These are phyloP conservation scores for Agrotis exclamationis DNA, from an alignment of 2,888 invertebrate species.

Conservation along the genomic window DNA sequence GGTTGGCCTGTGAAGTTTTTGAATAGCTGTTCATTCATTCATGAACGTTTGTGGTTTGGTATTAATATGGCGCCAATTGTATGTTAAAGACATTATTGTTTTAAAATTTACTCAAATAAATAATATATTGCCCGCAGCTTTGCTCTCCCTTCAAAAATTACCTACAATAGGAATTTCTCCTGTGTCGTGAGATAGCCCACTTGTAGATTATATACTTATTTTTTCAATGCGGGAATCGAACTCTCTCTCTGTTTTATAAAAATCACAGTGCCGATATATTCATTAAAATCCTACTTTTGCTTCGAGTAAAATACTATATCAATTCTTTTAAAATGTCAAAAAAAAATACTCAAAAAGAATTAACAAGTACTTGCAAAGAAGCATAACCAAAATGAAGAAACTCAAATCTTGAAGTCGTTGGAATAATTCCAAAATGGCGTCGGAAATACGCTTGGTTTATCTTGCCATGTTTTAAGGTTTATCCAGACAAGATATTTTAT, in stretches of 20 bases:
- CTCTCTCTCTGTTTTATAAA: too few relatives aligned
- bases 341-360: not conserved
- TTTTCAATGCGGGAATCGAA: too few relatives aligned
- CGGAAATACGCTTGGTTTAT: constrained; percentile 34
- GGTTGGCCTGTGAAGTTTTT: constrained; percentile 7
- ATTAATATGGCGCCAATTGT: not conserved
- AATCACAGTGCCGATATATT: too few relatives aligned
- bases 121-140: not conserved
- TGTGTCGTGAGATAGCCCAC: too few relatives aligned
- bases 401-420: constrained; percentile 27
- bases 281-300: too few relatives aligned
- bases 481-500: constrained; percentile 17
- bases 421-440: constrained; percentile 46
- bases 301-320: too few relatives aligned
- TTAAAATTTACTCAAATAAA: not conserved
- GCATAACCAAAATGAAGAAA: constrained; percentile 5
- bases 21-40: constrained; percentile 27
- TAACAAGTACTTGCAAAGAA: constrained; percentile 2
- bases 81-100: not conserved
- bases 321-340: too few relatives aligned
- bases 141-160: too few relatives aligned
- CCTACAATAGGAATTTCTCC: too few relatives aligned
- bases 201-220: too few relatives aligned
- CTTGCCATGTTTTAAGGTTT: constrained; percentile 27
- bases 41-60: constrained; percentile 16